Base-by-base conservation (phyloP, 1,140 invertebrate genomes). In the Zaprionus nigranus region DNA sequence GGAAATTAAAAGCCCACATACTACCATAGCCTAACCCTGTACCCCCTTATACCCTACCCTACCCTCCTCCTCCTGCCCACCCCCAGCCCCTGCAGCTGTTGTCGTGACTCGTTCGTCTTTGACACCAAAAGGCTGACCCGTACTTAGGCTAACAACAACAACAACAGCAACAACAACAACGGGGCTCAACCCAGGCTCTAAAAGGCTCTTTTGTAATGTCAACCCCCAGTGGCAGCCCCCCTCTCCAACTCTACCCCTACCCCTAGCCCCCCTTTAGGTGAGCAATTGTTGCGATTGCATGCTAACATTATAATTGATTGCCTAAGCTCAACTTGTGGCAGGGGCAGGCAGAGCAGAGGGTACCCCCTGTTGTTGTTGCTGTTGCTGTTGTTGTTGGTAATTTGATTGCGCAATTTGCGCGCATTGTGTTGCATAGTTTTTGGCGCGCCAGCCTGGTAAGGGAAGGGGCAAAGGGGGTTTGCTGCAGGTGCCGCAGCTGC, bases 361-460 rank as follows among this genome's bases (percentile, higher is more conserved):
- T 15, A 34, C 11, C 13, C 5, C 12, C 28, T 65, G 61, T 20
- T 24, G 17, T 11, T 57, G 56, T 59, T 54, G 53, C 53, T 68
- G 43, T 26, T 57, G 56, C 53, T 54, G 53, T 43, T 68, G 43
- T 26, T 70, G 73, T 72, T 79, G 72, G 82, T 90, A 90, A 90
- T 90, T 91, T 91, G 88, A 91, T 91, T 91, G 88, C 81, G 78
- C 90, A 81, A 88, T 84, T 88, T 90, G 76, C 79, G 81, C 78
- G 85, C 82, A 84, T 91, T 91, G 88, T 90, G 81, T 88, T 91
- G 88, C 88, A 90, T 91, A 85, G 84, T 82, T 91, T 91, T 85
- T 76, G 85, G 88, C 88, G 88, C 79, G 87, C 75, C 61, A 73
- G 56, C 80, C 78, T 77, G 17, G 17, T 17, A 17, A 17, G 1